Evolutionary conservation across 2,113 vertebrate species (phyloP).

Genomic region (Poeciliopsis occidentalis): DNA sequence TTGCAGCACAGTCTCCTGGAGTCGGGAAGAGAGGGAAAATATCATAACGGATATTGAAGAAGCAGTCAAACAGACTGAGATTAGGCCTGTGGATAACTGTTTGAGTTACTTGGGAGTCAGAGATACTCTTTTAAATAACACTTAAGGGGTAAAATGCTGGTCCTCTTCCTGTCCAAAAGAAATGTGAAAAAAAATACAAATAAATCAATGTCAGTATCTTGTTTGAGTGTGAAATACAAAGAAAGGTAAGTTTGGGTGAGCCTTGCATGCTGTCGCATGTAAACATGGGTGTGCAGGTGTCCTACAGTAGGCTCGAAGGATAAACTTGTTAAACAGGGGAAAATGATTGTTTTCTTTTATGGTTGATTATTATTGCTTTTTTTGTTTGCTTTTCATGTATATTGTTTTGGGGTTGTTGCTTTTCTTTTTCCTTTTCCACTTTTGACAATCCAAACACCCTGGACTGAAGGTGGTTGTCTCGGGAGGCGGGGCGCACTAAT

Average conservation of each 20-base stretch:
- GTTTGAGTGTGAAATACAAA: conserved; percentile 3
- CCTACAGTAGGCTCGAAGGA: conserved; percentile 3
- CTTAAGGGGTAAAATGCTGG: background rate
- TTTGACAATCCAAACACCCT: too few relatives aligned
- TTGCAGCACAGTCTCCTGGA: conserved; percentile 11
- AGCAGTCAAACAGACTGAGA: conserved; percentile 26
- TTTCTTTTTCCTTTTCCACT: too few relatives aligned
- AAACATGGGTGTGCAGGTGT: background rate
- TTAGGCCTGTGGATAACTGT: conserved; percentile 1
- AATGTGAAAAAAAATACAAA: conserved; percentile 14
- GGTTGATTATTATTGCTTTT: too few relatives aligned
- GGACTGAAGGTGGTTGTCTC: too few relatives aligned
- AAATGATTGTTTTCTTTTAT: too few relatives aligned
- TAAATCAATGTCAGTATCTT: conserved; percentile 22
- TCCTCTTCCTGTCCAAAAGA: background rate
- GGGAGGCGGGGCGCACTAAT: too few relatives aligned
- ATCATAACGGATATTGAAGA: conserved; percentile 25
- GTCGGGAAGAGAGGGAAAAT: conserved; percentile 9
- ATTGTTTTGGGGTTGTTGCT: too few relatives aligned
- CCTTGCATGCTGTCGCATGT: conserved; percentile 1
- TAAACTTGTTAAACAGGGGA: too few relatives aligned
- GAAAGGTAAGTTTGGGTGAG: background rate
- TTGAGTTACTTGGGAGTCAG: conserved; percentile 21
- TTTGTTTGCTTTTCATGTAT: too few relatives aligned
- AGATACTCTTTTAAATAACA: conserved; percentile 30